Conservation (phyloP, 1,140 invertebrate genomes). For the Drosophila littoralis region DNA sequence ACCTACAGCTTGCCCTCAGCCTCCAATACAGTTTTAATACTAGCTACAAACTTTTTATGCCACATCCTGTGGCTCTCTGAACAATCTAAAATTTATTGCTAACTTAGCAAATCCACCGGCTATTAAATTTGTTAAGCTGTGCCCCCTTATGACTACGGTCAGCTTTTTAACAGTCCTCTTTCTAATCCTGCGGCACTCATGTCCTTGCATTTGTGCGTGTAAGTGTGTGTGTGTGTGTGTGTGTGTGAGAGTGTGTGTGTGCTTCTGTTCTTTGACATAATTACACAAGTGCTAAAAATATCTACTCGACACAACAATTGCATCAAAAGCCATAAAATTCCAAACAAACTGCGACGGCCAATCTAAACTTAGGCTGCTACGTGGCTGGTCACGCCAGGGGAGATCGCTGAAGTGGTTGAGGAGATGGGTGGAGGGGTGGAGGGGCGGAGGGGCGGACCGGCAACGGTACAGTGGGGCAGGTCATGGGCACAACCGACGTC, state of each 20-base stretch:
- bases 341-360: constrained; percentile 1
- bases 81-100: too few relatives aligned
- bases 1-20: too few relatives aligned
- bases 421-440: too few relatives aligned
- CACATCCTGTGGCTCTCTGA: too few relatives aligned
- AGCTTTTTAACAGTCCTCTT: too few relatives aligned
- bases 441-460: neutral
- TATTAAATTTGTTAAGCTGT: too few relatives aligned
- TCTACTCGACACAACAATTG: constrained; percentile 2
- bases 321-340: constrained; percentile 9
- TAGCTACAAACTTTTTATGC: too few relatives aligned
- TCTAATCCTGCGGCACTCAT: too few relatives aligned
- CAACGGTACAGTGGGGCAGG: neutral
- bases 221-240: neutral
- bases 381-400: neutral
- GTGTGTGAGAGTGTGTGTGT: neutral
- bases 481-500: constrained; percentile 31
- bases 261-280: neutral
- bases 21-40: too few relatives aligned
- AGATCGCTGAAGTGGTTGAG: too few relatives aligned
- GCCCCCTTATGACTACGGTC: too few relatives aligned
- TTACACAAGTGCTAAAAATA: constrained; percentile 9
- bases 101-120: too few relatives aligned
- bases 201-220: neutral
- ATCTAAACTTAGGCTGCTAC: neutral